Evolutionary conservation across 2,113 vertebrate species (phyloP).

Genomic region (Elgaria multicarinata): DNA sequence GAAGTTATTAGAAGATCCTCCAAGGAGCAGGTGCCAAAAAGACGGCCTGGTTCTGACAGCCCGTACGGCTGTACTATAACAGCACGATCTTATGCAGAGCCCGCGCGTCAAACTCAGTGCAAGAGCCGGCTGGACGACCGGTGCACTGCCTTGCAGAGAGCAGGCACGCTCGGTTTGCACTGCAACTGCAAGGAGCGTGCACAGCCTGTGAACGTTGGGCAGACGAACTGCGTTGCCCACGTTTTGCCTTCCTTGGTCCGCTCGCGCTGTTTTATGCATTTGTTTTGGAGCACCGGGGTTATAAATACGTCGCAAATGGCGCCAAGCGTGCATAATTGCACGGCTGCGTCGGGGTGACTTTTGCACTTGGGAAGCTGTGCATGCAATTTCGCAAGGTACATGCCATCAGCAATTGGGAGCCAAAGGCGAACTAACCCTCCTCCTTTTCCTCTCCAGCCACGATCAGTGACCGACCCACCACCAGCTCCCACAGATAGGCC

Average conservation of each 20-base stretch:
- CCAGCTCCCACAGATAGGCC: no score
- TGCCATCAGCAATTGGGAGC: not conserved
- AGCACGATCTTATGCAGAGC: not conserved
- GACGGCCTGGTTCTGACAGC: not conserved
- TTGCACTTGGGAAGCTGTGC: not conserved
- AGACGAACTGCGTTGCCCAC: no score
- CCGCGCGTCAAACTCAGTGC: not conserved
- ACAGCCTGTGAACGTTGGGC: not conserved
- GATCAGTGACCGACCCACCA: no score
- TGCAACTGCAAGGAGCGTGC: not conserved
- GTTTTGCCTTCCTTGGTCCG: not conserved
- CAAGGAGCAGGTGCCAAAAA: not conserved
- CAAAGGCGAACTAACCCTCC: not conserved
- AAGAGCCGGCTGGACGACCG: not conserved
- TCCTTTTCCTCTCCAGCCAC: not conserved
- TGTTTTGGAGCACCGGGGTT: not conserved
- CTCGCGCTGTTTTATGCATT: not conserved
- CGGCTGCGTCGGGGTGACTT: not conserved
- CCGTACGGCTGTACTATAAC: not conserved
- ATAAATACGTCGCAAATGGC: no score
- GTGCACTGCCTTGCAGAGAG: not conserved
- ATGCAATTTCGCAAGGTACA: not conserved
- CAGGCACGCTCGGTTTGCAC: not conserved
- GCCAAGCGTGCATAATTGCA: not conserved
- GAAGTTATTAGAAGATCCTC: not conserved